These are phyloP conservation scores for Alectura lathami DNA, from an alignment of 2,113 vertebrate genomes.

Conservation along the genomic window DNA sequence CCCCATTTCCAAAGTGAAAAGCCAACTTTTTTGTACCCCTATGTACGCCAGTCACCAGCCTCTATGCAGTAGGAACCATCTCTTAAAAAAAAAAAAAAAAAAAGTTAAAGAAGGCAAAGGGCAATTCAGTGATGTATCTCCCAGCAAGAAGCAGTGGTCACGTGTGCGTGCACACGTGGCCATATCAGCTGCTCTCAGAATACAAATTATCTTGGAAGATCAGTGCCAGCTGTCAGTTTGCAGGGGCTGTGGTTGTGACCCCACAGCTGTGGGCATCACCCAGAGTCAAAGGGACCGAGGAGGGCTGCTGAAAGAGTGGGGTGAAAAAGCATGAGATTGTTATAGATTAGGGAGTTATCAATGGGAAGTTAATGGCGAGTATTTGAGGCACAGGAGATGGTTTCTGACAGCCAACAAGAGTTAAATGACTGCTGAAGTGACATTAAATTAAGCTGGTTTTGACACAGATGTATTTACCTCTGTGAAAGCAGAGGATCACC, in stretches of 20 bases:
- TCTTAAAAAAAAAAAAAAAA: not conserved
- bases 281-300: not conserved
- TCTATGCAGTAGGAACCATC: not conserved
- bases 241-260: not conserved
- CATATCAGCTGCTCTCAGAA: not conserved
- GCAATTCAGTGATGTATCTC: not conserved
- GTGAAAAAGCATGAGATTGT: not conserved
- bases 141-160: not conserved
- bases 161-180: rapidly evolving
- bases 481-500: constrained; percentile 13
- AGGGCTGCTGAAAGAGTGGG: not conserved
- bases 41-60: rapidly evolving
- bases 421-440: constrained; percentile 22
- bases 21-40: not conserved
- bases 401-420: constrained; percentile 16
- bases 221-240: not conserved
- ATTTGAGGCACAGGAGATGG: not conserved
- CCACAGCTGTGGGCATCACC: not conserved
- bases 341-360: not conserved
- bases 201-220: not conserved
- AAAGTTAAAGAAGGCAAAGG: not conserved
- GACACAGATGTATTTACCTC: constrained; percentile 31
- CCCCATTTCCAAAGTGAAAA: not conserved
- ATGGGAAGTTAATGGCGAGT: not conserved
- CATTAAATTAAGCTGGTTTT: not conserved